phyloP scores from a whole-genome alignment of 23 tunicate species.

The Botrylloides violaceus region DNA sequence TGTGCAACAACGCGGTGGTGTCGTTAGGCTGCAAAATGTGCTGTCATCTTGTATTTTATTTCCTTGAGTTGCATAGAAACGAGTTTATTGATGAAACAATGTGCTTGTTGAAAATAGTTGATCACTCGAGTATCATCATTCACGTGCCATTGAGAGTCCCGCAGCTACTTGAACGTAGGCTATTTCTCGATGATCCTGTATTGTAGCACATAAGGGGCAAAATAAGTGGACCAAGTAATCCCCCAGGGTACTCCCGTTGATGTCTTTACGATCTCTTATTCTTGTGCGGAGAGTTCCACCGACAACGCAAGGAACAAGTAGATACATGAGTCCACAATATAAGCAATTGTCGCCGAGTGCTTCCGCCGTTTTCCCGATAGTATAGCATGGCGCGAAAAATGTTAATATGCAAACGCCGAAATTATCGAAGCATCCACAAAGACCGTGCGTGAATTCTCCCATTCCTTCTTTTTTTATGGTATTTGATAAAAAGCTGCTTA shows the following conservation, averaged over 20 bases:
- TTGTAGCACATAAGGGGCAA: constrained; percentile 47
- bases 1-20: too few relatives aligned
- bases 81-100: too few relatives aligned
- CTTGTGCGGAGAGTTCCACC: constrained; percentile 40
- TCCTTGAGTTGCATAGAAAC: too few relatives aligned
- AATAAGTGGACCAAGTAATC: constrained; percentile 35
- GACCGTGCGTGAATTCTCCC: constrained; percentile 12
- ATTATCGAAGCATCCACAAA: constrained; percentile 46
- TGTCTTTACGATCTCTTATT: constrained; percentile 35
- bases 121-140: too few relatives aligned
- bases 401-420: constrained; percentile 32
- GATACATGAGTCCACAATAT: constrained; percentile 33
- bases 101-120: too few relatives aligned
- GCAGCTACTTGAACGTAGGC: constrained; percentile 20
- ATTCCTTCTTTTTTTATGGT: too few relatives aligned
- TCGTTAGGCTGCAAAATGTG: too few relatives aligned
- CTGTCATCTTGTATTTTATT: too few relatives aligned
- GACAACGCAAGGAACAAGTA: constrained; percentile 28
- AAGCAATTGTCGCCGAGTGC: constrained; percentile 40
- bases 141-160: constrained; percentile 12
- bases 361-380: constrained; percentile 57
- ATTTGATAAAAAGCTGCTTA: too few relatives aligned
- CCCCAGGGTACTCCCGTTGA: constrained; percentile 20
- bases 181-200: constrained; percentile 59
- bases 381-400: constrained; percentile 45